These are phyloP conservation scores for Delphinus delphis DNA, from an alignment of 2,113 vertebrate species.

Conservation along the genomic window DNA sequence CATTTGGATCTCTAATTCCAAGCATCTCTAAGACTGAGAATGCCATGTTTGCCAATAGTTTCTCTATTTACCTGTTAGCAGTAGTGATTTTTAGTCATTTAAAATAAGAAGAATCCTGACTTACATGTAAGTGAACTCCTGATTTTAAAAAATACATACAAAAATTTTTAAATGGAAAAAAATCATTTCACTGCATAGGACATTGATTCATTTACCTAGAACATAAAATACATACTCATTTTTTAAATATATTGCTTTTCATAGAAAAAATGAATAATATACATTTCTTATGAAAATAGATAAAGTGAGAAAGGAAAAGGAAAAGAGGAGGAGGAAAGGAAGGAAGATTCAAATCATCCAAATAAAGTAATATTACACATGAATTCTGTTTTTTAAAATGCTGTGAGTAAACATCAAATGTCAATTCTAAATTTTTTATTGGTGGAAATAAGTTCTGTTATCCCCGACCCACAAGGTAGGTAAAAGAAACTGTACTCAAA, in stretches of 20 bases:
- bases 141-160: neutral
- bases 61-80: neutral
- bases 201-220: neutral
- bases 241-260: neutral
- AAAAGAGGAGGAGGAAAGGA: neutral
- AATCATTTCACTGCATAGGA: neutral
- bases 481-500: neutral
- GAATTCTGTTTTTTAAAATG: neutral
- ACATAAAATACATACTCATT: neutral
- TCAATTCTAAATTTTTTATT: neutral
- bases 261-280: neutral
- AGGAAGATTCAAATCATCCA: neutral
- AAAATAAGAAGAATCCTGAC: neutral
- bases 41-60: neutral
- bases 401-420: neutral
- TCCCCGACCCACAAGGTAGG: neutral
- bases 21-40: neutral
- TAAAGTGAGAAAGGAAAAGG: neutral
- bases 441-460: neutral
- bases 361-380: neutral
- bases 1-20: neutral
- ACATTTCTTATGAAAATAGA: neutral
- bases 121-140: neutral
- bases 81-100: neutral
- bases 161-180: neutral